A percentile compares a stretch with the other conserved stretches of the same genome.
Evolutionary conservation across 1,140 invertebrate genomes (phyloP).

Genomic region (Triops cancriformis): DNA sequence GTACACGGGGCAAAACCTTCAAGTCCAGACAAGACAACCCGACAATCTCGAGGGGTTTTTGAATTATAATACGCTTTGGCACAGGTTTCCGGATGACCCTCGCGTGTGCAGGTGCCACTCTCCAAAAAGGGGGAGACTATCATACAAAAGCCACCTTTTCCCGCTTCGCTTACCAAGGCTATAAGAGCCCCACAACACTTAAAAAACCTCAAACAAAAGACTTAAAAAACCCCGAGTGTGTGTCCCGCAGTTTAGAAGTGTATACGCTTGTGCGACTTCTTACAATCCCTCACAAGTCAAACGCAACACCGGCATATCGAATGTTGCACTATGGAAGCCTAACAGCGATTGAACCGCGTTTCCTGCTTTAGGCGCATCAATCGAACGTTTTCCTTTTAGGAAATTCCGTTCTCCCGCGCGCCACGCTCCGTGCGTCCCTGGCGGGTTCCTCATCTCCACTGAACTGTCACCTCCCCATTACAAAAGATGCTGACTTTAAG

Average conservation of each 20-base stretch:
- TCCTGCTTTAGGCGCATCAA: background rate
- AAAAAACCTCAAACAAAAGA: background rate
- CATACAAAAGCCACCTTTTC: background rate
- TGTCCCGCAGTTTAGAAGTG: background rate
- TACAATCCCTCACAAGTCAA: background rate
- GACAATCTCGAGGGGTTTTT: background rate
- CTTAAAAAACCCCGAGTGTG: background rate
- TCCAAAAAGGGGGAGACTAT: background rate
- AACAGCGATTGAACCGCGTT: background rate
- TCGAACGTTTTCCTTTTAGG: background rate
- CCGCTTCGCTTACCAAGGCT: constrained; percentile 1
- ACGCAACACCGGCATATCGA: background rate
- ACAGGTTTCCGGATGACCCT: constrained; percentile 12
- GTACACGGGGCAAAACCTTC: background rate
- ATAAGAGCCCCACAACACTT: background rate
- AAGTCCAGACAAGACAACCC: constrained; percentile 4
- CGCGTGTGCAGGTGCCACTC: constrained; percentile 8
- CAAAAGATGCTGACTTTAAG: background rate
- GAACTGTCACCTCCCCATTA: background rate
- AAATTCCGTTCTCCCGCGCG: background rate
- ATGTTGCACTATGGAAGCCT: background rate
- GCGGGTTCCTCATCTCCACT: background rate
- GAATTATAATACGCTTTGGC: background rate
- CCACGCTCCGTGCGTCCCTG: background rate
- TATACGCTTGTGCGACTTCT: background rate